Evolutionary conservation across 2,797 vertebrate genomes (phyloP).

Genomic region (Helarctos malayanus): DNA sequence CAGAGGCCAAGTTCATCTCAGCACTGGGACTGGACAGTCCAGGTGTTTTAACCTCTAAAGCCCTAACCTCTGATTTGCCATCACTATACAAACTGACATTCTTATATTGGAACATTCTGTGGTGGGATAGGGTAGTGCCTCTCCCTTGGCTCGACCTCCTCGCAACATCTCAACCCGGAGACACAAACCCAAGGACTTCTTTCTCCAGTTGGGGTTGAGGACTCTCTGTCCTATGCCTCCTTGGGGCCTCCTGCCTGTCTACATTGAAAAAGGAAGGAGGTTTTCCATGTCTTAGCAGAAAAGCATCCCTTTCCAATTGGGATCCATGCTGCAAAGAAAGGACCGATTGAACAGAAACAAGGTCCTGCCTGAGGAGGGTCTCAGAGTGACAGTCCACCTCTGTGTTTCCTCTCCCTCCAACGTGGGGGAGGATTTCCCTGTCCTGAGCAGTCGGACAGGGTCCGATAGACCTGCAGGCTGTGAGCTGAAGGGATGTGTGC

Average conservation of each 20-base stretch:
- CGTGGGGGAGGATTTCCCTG: background rate
- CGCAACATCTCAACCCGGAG: background rate
- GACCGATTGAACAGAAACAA: background rate
- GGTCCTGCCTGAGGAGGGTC: background rate
- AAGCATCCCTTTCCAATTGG: background rate
- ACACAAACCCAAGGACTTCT: background rate
- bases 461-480: background rate
- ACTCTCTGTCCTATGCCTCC: background rate
- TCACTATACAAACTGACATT: background rate
- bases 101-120: background rate
- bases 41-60: background rate
- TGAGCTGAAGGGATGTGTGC: background rate
- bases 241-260: no score
- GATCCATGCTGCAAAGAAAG: background rate
- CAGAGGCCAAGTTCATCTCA: background rate
- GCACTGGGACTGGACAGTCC: no score
- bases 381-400: background rate
- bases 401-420: background rate
- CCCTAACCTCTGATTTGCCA: background rate
- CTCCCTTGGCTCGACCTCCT: background rate
- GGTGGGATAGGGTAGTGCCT: accelerated
- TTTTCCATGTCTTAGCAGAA: background rate
- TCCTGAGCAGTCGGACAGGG: background rate
- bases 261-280: background rate
- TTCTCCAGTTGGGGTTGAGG: background rate